A percentile compares a stretch with the other conserved stretches of the same genome.
Conservation (phyloP, 2,888 invertebrate genomes). For the Leuctra nigra region DNA sequence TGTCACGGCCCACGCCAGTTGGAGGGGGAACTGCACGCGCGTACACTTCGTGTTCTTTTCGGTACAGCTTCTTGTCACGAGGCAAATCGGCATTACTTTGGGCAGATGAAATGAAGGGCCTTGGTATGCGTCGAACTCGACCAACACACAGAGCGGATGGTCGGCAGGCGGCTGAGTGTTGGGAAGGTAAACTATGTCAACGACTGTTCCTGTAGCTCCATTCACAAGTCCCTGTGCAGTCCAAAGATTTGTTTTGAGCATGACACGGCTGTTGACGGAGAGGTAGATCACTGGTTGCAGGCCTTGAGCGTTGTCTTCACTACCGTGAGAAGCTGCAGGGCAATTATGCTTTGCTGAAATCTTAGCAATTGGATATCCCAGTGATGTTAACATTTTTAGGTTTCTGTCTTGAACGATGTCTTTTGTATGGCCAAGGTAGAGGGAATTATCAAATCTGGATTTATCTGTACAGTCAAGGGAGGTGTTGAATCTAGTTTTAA, state of each 20-base stretch:
- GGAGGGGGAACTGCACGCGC: constrained; percentile 1
- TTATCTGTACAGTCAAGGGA: too few relatives aligned
- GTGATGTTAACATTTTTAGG: too few relatives aligned
- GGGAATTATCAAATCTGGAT: too few relatives aligned
- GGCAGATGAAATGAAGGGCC: neutral
- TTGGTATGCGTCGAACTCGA: neutral
- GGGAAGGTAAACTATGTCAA: neutral
- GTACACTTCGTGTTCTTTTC: neutral
- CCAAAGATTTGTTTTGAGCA: neutral
- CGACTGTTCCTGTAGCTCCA: constrained; percentile 2
- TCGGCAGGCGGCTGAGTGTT: neutral
- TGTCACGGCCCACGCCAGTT: constrained; percentile 1
- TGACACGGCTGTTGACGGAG: neutral
- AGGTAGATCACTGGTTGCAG: neutral
- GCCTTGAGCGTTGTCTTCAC: too few relatives aligned
- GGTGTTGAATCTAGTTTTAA: neutral
- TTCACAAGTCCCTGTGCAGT: neutral
- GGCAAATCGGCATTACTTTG: neutral
- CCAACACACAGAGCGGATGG: neutral
- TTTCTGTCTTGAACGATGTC: too few relatives aligned
- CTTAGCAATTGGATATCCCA: too few relatives aligned
- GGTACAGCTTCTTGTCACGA: neutral
- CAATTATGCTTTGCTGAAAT: too few relatives aligned
- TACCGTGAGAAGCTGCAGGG: too few relatives aligned
- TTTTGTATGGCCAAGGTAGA: too few relatives aligned